phyloP scores from a whole-genome alignment of 2,797 vertebrate genomes.

The Manis crassicaudata region DNA sequence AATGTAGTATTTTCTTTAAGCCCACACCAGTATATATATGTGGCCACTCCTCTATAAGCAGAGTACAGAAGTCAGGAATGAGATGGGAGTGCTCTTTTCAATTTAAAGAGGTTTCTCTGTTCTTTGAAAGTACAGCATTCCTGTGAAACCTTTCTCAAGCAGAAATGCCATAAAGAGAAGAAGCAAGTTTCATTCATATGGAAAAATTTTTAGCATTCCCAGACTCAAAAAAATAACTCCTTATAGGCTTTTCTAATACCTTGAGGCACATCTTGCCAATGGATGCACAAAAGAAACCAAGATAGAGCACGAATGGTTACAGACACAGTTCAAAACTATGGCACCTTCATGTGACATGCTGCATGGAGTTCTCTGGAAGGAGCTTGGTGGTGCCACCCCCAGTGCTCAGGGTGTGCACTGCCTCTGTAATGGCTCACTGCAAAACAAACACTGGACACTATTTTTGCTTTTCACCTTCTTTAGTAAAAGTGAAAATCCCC shows the following conservation, averaged over 20 bases:
- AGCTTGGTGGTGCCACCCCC: background rate
- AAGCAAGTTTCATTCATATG: background rate
- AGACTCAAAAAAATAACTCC: too few relatives aligned
- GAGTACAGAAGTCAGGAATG: background rate
- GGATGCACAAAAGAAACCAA: too few relatives aligned
- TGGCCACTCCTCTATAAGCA: background rate
- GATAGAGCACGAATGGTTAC: too few relatives aligned
- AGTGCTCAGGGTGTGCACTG: rapidly evolving
- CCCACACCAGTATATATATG: background rate
- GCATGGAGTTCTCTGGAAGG: too few relatives aligned
- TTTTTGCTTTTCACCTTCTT: background rate
- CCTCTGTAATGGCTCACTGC: background rate
- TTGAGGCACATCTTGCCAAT: too few relatives aligned
- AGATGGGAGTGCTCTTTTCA: background rate
- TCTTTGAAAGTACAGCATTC: background rate
- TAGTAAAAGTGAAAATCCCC: background rate
- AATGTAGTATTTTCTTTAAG: background rate
- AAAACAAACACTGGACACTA: background rate
- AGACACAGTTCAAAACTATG: too few relatives aligned
- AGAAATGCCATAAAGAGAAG: background rate
- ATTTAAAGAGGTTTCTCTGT: background rate
- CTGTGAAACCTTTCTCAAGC: too few relatives aligned
- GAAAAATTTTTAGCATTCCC: too few relatives aligned
- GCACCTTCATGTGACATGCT: too few relatives aligned
- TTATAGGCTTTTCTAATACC: too few relatives aligned